These are phyloP conservation scores for Monopis laevigella DNA, from an alignment of 2,888 invertebrate genomes.

Conservation along the genomic window DNA sequence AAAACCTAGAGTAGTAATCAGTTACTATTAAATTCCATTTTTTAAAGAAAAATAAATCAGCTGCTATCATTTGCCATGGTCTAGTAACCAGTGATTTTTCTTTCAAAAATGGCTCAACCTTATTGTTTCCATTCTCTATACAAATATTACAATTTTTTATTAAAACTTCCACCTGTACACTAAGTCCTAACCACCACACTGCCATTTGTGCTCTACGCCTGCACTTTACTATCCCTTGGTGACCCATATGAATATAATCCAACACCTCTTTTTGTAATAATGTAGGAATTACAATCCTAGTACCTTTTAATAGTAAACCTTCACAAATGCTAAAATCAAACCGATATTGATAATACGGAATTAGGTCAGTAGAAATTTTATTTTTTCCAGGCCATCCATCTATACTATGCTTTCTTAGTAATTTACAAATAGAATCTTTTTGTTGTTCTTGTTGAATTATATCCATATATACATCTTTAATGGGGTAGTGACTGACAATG, in stretches of 20 bases:
- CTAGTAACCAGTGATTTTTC: not conserved
- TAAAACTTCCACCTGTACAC: not conserved
- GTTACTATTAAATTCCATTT: conserved; percentile 14
- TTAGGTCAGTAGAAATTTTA: not conserved
- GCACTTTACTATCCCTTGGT: conserved; percentile 15
- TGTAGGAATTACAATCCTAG: not conserved
- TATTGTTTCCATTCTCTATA: conserved; percentile 3
- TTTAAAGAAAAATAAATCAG: conserved; percentile 12
- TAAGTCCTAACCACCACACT: conserved; percentile 16
- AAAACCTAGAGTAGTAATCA: conserved; percentile 13
- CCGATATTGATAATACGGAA: conserved; percentile 1
- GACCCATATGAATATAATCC: conserved; percentile 14
- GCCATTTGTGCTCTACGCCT: conserved; percentile 14
- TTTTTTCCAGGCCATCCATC: conserved; percentile 8
- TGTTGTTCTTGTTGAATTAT: conserved; percentile 4
- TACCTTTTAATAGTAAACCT: not conserved
- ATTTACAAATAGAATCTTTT: conserved; percentile 4
- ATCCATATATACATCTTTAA: conserved; percentile 3
- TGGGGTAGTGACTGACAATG: not conserved
- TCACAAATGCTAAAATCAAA: conserved; percentile 1
- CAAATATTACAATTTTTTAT: conserved; percentile 1
- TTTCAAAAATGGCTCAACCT: conserved; percentile 3
- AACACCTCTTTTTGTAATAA: conserved; percentile 8
- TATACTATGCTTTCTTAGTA: not conserved
- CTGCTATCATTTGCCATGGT: conserved; percentile 9